Conservation (phyloP, 2,113 vertebrate species). For the Dasyprocta punctata region DNA sequence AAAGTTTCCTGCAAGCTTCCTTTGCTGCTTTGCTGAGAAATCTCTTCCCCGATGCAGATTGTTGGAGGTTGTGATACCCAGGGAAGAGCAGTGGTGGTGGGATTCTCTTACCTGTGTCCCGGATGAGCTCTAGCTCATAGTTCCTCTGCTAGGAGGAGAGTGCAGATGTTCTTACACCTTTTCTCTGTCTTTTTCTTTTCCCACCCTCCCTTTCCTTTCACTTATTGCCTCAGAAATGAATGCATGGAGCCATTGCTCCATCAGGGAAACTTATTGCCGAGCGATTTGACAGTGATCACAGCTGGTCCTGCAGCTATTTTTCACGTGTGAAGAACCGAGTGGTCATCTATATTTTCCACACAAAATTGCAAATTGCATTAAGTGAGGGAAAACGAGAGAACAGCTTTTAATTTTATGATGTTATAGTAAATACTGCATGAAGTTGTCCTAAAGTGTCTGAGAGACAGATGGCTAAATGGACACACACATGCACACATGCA, state of each 20-base stretch:
- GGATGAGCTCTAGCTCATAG: too few species aligned
- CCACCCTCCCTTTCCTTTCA: too few species aligned
- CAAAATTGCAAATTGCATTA: not conserved
- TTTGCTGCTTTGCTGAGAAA: not conserved
- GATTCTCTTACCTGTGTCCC: not conserved
- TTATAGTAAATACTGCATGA: not conserved
- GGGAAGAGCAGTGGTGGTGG: not conserved
- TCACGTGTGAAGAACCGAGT: not conserved
- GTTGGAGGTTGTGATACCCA: not conserved
- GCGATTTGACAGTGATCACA: not conserved
- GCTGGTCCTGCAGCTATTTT: not conserved
- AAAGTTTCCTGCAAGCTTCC: not conserved
- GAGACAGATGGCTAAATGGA: not conserved
- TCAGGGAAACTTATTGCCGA: not conserved
- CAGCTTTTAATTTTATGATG: not conserved
- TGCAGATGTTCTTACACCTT: not conserved
- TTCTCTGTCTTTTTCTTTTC: too few species aligned
- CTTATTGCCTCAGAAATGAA: not conserved
- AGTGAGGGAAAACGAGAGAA: not conserved
- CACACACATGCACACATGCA: fast-evolving
- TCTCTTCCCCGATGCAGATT: not conserved
- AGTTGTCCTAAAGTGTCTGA: not conserved
- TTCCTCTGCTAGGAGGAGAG: not conserved
- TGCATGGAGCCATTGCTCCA: not conserved
- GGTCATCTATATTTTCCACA: not conserved